A percentile compares a stretch with the other conserved stretches of the same genome.
Conservation (phyloP, 2,113 vertebrate species). For the Sinocyclocheilus maitianheensis region DNA sequence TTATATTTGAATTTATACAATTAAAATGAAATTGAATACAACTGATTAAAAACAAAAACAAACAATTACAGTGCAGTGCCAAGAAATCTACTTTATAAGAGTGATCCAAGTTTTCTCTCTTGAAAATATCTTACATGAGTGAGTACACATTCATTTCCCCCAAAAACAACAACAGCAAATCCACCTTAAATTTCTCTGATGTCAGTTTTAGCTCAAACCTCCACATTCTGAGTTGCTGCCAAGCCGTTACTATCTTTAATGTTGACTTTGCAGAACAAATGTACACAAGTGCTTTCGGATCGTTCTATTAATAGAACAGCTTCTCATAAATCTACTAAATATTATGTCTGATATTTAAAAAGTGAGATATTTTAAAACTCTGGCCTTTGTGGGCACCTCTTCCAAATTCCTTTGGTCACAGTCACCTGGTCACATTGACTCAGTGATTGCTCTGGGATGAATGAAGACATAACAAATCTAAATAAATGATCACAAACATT, state of each 20-base stretch:
- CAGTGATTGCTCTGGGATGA: background rate
- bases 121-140: conserved; percentile 16
- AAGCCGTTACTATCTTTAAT: conserved; percentile 22
- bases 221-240: conserved; percentile 50
- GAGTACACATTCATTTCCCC: conserved; percentile 38
- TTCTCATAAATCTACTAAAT: background rate
- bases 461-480: background rate
- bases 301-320: background rate
- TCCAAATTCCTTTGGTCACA: conserved; percentile 33
- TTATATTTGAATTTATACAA: background rate
- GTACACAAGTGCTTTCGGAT: background rate
- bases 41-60: background rate
- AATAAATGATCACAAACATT: too few relatives aligned
- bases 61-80: background rate
- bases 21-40: background rate
- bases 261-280: conserved; percentile 21
- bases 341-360: background rate
- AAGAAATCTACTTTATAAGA: background rate
- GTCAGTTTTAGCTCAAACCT: conserved; percentile 13
- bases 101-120: background rate
- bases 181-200: conserved; percentile 7
- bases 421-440: background rate
- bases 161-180: conserved; percentile 30
- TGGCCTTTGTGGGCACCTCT: background rate
- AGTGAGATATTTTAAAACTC: background rate